Evolutionary conservation across 2,113 vertebrate species (phyloP).

Genomic region (Psilopsiagon aurifrons): DNA sequence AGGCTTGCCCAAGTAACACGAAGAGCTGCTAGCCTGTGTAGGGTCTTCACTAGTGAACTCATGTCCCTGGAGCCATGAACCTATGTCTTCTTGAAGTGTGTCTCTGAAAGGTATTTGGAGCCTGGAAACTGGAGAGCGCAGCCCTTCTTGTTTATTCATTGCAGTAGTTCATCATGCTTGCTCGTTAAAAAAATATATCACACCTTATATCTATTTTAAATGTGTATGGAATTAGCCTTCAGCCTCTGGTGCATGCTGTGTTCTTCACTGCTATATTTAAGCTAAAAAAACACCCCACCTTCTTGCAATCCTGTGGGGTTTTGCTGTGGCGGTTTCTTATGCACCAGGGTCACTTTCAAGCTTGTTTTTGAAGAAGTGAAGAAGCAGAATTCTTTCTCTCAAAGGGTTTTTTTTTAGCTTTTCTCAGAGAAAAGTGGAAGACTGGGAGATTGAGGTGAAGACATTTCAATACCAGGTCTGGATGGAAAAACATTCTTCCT

Average conservation of each 20-base stretch:
- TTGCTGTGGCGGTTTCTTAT: slow-evolving; percentile 15
- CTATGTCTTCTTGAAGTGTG: not conserved
- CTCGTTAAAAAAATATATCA: not conserved
- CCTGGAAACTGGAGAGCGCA: not conserved
- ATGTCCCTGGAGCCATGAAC: not conserved
- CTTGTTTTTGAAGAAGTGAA: slow-evolving; percentile 30
- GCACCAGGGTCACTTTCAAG: not conserved
- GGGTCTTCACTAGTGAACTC: not conserved
- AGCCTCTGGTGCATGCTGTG: not conserved
- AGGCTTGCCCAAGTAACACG: not conserved
- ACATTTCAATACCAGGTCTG: not conserved
- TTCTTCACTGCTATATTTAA: slow-evolving; percentile 5
- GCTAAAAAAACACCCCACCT: not conserved
- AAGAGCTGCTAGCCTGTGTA: not conserved
- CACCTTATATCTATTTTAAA: slow-evolving; percentile 33
- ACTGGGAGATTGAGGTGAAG: not conserved
- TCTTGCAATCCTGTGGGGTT: not conserved
- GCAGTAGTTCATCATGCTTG: not conserved
- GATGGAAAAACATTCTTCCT: not conserved
- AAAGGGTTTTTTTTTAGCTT: slow-evolving; percentile 8
- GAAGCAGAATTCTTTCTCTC: slow-evolving; percentile 9
- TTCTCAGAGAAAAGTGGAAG: not conserved
- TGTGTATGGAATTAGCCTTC: not conserved
- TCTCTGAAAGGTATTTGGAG: not conserved
- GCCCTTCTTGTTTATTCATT: not conserved